phyloP scores from a whole-genome alignment of 2,113 vertebrate genomes.

The Ascaphus truei region DNA sequence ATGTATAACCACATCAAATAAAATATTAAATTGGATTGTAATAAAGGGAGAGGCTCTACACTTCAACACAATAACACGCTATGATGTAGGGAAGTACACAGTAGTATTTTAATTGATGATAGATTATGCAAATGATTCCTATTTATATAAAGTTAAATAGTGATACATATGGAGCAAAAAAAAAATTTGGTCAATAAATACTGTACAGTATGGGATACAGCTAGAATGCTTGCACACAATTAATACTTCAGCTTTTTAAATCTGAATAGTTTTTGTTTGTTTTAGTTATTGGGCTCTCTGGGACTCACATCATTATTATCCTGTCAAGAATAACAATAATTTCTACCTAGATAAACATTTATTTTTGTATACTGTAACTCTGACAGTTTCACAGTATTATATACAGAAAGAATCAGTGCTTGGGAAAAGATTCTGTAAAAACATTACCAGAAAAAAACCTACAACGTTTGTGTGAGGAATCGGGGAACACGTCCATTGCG shows the following conservation, averaged over 20 bases:
- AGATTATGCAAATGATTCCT: background rate
- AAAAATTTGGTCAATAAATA: background rate
- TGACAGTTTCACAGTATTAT: no score
- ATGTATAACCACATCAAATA: background rate
- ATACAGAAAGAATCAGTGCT: no score
- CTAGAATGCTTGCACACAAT: background rate
- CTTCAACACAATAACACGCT: background rate
- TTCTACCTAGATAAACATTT: slow-evolving; percentile 40
- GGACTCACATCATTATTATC: no score
- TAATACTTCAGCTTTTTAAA: background rate
- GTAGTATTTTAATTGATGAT: slow-evolving; percentile 11
- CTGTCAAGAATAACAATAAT: no score
- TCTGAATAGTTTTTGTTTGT: no score
- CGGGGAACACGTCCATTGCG: no score
- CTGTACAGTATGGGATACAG: background rate
- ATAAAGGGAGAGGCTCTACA: background rate
- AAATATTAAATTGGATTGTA: background rate
- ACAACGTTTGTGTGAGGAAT: no score
- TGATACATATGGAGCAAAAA: background rate
- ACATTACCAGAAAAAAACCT: no score
- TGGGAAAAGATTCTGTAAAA: no score
- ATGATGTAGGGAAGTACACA: background rate
- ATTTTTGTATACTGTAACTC: no score
- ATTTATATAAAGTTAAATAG: background rate
- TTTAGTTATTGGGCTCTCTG: no score